Conservation (phyloP, 2,888 invertebrate species). For the Malacosoma neustria region DNA sequence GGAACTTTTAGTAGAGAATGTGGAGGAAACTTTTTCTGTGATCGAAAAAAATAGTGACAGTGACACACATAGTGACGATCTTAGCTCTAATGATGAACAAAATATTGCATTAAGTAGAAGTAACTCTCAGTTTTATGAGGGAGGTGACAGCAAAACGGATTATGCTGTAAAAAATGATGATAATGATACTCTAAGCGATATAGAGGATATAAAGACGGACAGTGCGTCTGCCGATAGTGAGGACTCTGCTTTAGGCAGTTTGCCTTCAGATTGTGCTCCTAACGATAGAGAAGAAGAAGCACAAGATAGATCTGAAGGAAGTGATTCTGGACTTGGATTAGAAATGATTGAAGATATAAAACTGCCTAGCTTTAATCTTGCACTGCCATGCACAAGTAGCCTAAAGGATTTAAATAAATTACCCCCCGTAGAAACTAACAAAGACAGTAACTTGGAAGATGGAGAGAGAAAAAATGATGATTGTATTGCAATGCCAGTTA, state of each 20-base stretch:
- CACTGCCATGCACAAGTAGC: constrained; percentile 41
- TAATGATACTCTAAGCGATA: constrained; percentile 68
- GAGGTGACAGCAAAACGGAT: constrained; percentile 65
- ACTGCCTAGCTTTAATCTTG: constrained; percentile 44
- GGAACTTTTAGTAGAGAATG: constrained; percentile 16
- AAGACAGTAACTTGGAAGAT: constrained; percentile 17
- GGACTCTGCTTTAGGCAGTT: constrained; percentile 77
- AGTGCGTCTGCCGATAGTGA: constrained; percentile 74
- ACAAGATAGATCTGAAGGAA: constrained; percentile 84
- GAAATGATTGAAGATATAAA: constrained; percentile 79
- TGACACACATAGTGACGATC: constrained; percentile 58
- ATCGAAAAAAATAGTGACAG: constrained; percentile 53
- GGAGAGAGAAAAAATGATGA: constrained; percentile 19
- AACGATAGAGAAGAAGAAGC: constrained; percentile 75
- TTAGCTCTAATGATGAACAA: constrained; percentile 58
- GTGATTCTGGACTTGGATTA: constrained; percentile 88
- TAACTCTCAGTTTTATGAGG: constrained; percentile 70
- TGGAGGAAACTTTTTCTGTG: constrained; percentile 31
- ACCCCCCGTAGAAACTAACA: constrained; percentile 12
- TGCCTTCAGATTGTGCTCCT: constrained; percentile 60
- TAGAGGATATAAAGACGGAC: constrained; percentile 69
- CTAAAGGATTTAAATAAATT: constrained; percentile 18
- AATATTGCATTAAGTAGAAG: constrained; percentile 46
- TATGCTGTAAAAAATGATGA: constrained; percentile 66
- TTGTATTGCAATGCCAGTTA: constrained; percentile 21